These are phyloP conservation scores for Micrasema minimum DNA, from an alignment of 1,140 invertebrate species.

Conservation along the genomic window DNA sequence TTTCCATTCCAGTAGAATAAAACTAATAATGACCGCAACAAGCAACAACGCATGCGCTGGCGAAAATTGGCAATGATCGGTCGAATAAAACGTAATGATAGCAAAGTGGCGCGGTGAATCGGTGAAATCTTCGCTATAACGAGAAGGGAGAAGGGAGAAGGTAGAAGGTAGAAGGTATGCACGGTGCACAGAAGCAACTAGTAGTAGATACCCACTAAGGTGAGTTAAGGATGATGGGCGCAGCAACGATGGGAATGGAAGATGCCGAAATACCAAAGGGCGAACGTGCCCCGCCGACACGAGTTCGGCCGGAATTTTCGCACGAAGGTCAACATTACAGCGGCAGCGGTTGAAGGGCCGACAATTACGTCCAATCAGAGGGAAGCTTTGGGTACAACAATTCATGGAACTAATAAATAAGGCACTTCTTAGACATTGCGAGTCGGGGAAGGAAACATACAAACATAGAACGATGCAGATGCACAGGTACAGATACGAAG, in stretches of 20 bases:
- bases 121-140: conserved; percentile 14
- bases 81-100: conserved; percentile 7
- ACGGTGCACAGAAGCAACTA: not conserved
- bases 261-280: conserved; percentile 30
- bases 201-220: not conserved
- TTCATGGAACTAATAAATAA: not conserved
- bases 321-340: conserved; percentile 9
- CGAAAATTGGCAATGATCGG: conserved; percentile 7
- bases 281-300: conserved; percentile 24
- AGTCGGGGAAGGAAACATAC: too few relatives aligned
- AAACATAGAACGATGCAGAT: too few relatives aligned
- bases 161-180: not conserved
- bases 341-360: not conserved
- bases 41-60: not conserved
- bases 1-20: not conserved
- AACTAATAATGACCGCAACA: not conserved
- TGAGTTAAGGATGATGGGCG: not conserved
- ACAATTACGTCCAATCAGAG: not conserved
- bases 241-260: not conserved
- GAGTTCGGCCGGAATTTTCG: conserved; percentile 1
- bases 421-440: too few relatives aligned
- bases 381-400: not conserved
- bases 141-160: conserved; percentile 3
- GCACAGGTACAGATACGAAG: too few relatives aligned
- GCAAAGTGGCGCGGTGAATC: conserved; percentile 10